Conservation (phyloP, 2,113 vertebrate genomes). For the Nanorana parkeri region DNA sequence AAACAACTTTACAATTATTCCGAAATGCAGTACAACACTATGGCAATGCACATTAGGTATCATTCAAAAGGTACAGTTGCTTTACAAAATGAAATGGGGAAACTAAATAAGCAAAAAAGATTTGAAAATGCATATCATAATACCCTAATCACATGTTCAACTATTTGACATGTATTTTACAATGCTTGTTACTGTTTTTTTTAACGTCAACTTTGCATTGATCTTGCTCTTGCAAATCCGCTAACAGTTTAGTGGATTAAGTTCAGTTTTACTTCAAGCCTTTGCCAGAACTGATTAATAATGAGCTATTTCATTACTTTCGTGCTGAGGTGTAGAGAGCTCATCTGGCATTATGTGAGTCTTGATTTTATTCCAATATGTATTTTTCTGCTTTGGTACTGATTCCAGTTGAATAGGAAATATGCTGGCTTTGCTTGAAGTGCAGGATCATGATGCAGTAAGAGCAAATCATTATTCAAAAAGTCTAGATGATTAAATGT, state of each 20-base stretch:
- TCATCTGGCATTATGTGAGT: slow-evolving; percentile 10
- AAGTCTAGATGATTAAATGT: not conserved
- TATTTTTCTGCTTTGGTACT: not conserved
- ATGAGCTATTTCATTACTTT: slow-evolving; percentile 21
- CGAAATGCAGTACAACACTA: no score
- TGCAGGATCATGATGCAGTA: slow-evolving; percentile 20
- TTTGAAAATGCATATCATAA: no score
- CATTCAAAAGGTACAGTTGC: no score
- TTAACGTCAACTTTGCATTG: slow-evolving; percentile 33
- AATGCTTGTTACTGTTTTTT: not conserved
- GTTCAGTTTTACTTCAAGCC: slow-evolving; percentile 15
- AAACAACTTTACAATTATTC: no score
- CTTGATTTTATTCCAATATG: slow-evolving; percentile 21
- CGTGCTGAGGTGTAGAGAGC: slow-evolving; percentile 4
- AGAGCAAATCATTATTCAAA: not conserved
- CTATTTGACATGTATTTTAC: no score
- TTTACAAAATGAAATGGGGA: no score
- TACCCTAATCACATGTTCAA: no score
- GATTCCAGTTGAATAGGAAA: slow-evolving; percentile 16
- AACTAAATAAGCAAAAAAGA: no score
- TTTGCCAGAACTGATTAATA: slow-evolving; percentile 38
- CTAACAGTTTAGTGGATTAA: slow-evolving; percentile 11
- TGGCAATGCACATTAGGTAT: no score
- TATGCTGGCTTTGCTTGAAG: slow-evolving; percentile 26
- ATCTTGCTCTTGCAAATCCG: slow-evolving; percentile 28